phyloP scores from a whole-genome alignment of 1,140 invertebrate species.

The Lordiphosa stackelbergi region DNA sequence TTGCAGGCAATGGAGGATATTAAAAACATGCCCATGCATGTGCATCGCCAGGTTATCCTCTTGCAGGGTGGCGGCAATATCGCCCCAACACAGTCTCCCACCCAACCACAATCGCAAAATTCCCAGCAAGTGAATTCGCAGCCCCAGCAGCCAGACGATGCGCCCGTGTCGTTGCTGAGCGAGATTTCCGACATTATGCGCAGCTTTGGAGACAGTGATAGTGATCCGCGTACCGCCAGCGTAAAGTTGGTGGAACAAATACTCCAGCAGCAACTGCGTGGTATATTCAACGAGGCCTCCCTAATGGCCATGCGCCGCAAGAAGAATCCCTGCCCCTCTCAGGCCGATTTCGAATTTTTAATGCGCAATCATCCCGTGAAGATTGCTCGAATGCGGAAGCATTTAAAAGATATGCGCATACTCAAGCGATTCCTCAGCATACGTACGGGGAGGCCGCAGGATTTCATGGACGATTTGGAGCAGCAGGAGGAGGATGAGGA shows the following conservation, averaged over 20 bases:
- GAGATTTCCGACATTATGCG: slow-evolving; percentile 76
- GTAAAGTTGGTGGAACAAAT: slow-evolving; percentile 75
- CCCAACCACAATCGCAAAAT: slow-evolving; percentile 21
- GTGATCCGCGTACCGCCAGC: slow-evolving; percentile 61
- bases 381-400: slow-evolving; percentile 73
- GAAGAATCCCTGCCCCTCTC: slow-evolving; percentile 65
- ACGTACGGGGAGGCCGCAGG: slow-evolving; percentile 56
- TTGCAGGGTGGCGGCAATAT: slow-evolving; percentile 40
- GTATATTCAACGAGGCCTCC: slow-evolving; percentile 73
- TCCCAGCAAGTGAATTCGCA: slow-evolving; percentile 17
- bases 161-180: slow-evolving; percentile 61
- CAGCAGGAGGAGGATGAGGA: slow-evolving; percentile 74
- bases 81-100: slow-evolving; percentile 19
- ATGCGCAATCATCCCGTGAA: slow-evolving; percentile 74
- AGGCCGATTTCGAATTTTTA: slow-evolving; percentile 74
- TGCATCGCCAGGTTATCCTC: slow-evolving; percentile 58
- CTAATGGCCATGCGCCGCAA: slow-evolving; percentile 71
- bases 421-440: slow-evolving; percentile 68
- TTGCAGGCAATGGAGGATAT: slow-evolving; percentile 47
- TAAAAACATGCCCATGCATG: slow-evolving; percentile 34
- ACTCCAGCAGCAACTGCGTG: slow-evolving; percentile 71
- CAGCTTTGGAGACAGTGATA: slow-evolving; percentile 72
- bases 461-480: slow-evolving; percentile 66
- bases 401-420: slow-evolving; percentile 71
- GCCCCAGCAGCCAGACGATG: slow-evolving; percentile 33